Evolutionary conservation across 2,113 vertebrate species (phyloP).

Genomic region (Neoarius graeffei): DNA sequence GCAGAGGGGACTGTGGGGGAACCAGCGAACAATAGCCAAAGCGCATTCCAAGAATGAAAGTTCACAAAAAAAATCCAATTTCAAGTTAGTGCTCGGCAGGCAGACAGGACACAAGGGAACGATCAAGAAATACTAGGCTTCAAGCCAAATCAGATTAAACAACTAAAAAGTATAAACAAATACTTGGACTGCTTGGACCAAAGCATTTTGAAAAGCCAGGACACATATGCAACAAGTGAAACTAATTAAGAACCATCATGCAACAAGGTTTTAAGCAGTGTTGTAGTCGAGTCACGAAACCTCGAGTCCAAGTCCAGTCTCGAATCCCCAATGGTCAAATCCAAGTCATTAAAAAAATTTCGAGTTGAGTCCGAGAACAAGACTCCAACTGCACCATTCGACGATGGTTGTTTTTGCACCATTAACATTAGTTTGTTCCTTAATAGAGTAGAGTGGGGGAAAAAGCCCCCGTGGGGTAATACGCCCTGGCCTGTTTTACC

Average conservation of each 20-base stretch:
- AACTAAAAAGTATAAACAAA: neutral
- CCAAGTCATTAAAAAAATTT: too few species aligned
- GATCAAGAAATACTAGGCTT: neutral
- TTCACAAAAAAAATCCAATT: neutral
- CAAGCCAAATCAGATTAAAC: neutral
- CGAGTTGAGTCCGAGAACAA: too few species aligned
- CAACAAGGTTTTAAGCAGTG: neutral
- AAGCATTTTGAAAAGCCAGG: neutral
- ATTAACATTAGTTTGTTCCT: too few species aligned
- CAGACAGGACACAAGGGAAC: neutral
- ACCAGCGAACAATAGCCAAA: neutral
- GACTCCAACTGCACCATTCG: too few species aligned
- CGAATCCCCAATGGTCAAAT: too few species aligned
- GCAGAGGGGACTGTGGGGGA: neutral
- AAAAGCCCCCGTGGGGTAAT: too few species aligned
- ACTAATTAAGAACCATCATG: neutral
- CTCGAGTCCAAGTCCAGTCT: too few species aligned
- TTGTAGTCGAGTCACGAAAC: too few species aligned
- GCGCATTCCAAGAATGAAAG: neutral
- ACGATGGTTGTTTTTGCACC: too few species aligned
- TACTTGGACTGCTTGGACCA: neutral
- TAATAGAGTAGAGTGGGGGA: too few species aligned
- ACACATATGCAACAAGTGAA: neutral
- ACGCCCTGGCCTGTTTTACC: too few species aligned
- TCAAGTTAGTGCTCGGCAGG: neutral